Base-by-base conservation (phyloP, 2,888 invertebrate genomes). In the Hofmannophila pseudospretella region DNA sequence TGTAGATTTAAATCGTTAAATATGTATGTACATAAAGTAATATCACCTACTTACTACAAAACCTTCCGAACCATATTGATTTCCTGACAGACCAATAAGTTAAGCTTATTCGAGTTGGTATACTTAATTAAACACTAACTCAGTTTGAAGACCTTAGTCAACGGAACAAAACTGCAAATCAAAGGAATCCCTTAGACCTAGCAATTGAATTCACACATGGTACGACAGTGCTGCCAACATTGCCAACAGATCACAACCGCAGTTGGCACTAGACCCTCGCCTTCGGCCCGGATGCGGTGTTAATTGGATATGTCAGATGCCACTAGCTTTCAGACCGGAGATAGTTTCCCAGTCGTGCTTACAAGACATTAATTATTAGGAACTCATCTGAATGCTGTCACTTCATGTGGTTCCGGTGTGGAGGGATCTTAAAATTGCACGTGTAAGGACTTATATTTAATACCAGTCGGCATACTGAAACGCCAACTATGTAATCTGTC, bases 291-390 rank as follows among this genome's bases (percentile, higher is more conserved):
- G 85, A 86, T 72, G 69, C 71, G 58, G 69, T 75, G 75, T 71
- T 86, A 85, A 85, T 86, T 86, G 85, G 78, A 85, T 80, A 75
- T 85, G 85, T 85, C 85, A 86, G 77, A 77, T 73, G 81, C 82
- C 82, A 78, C 72, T 65, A 70, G 70, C 65, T 78, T 79, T 80
- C 76, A 71, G 77, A 65, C 77, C 58, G 59, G 65, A 75, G 77
- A 78, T 80, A 82, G 81, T 80, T 73, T 66, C 67, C 62, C 53
- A 64, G 64, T 72, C 66, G 61, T 75, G 70, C 69, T 75, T 67
- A 71, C 75, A 71, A 73, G 72, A 75, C 75, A 69, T 78, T 80
- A 76, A 81, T 82, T 79, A 82, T 80, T 69, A 71, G 69, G 58
- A 65, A 67, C 60, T 64, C 58, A 58, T 65, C 66, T 62, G 53